Percentiles rank a stretch among this genome's conserved stretches.
Conservation (phyloP, 2,113 vertebrate genomes). For the Petromus typicus region DNA sequence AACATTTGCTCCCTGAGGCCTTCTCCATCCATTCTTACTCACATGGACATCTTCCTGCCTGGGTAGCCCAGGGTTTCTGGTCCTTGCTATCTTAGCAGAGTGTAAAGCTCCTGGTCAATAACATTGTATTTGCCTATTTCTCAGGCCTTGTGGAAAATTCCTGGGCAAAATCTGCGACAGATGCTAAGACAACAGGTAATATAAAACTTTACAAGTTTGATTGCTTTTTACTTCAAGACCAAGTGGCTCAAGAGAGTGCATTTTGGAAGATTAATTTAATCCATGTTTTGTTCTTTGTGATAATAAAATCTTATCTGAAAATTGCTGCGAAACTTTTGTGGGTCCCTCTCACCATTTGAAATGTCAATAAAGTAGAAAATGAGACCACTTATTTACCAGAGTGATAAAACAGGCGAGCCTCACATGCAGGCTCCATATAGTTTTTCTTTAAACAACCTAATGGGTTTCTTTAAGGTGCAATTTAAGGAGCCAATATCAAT, state of each 20-base stretch:
- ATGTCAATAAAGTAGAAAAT: conserved; percentile 66
- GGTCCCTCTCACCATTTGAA: conserved; percentile 39
- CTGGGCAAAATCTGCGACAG: not conserved
- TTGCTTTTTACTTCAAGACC: conserved; percentile 50
- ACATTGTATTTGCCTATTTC: not conserved
- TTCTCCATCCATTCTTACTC: not conserved
- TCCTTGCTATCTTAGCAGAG: not conserved
- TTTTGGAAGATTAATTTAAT: conserved; percentile 60
- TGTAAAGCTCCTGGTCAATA: not conserved
- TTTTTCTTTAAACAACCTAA: conserved; percentile 69
- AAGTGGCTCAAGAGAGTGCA: conserved; percentile 50
- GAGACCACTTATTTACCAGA: conserved; percentile 45
- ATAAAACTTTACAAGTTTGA: conserved; percentile 44
- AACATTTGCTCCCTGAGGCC: not conserved
- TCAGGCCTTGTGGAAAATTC: conserved; percentile 1
- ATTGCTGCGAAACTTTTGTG: conserved; percentile 41
- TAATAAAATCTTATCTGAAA: conserved; percentile 62
- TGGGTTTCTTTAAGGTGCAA: conserved; percentile 69
- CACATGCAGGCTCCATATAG: conserved; percentile 10
- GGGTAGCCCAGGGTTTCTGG: not conserved
- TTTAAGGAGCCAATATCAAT: conserved; percentile 72
- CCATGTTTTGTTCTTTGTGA: conserved; percentile 33
- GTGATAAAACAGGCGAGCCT: conserved; percentile 57
- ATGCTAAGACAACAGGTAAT: conserved; percentile 23
- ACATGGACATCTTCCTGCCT: not conserved